A percentile compares a stretch with the other conserved stretches of the same genome.
phyloP scores from a whole-genome alignment of 2,113 vertebrate genomes.

The Stictonetta naevosa region DNA sequence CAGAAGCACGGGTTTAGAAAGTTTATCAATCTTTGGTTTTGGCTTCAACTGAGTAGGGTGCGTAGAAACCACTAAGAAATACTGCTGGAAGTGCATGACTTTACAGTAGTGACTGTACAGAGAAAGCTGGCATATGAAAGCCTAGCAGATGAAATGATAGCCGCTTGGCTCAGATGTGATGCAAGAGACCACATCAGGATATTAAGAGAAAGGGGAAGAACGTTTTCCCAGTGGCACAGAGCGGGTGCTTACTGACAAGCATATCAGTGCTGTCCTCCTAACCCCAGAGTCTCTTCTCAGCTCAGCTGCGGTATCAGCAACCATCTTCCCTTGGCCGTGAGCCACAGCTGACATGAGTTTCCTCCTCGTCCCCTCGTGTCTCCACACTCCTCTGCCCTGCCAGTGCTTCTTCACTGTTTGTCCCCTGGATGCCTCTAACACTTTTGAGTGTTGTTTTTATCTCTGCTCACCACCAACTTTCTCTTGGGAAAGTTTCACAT shows the following conservation, averaged over 20 bases:
- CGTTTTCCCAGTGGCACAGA: not conserved
- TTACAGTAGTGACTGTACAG: not conserved
- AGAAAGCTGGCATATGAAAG: not conserved
- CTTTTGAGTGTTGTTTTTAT: not conserved
- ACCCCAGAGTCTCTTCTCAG: rapidly evolving
- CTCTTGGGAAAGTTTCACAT: not conserved
- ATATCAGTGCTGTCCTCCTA: rapidly evolving
- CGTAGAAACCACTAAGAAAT: not conserved
- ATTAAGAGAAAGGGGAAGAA: not conserved
- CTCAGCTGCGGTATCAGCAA: not conserved
- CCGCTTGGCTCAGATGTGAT: not conserved
- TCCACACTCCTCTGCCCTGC: rapidly evolving
- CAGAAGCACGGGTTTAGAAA: not conserved
- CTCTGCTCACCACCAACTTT: not conserved
- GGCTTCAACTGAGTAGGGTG: not conserved
- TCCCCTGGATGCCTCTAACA: not conserved
- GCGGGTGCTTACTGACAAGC: not conserved
- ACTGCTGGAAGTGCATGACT: not conserved
- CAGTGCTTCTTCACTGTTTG: not conserved
- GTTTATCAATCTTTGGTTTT: not conserved
- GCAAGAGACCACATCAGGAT: not conserved
- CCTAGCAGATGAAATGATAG: not conserved
- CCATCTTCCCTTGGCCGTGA: not conserved
- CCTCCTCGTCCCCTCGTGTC: rapidly evolving
- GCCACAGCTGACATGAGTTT: not conserved